Evolutionary conservation across 2,113 vertebrate species (phyloP), one percentile per base, ranked within the genome.

Genomic region (Arvicanthis niloticus): DNA sequence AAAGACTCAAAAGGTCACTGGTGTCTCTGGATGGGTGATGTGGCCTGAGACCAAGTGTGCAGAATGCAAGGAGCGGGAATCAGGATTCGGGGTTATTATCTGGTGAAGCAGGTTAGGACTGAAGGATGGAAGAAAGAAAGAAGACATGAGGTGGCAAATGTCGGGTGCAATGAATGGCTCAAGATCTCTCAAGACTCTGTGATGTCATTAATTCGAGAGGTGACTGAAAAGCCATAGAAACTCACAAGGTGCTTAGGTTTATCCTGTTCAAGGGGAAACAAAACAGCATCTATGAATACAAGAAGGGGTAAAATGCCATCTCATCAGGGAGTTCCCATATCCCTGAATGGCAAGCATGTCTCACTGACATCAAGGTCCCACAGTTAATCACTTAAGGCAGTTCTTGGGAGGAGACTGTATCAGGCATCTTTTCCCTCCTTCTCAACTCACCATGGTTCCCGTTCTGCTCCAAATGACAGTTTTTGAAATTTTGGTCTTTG

Each of bases 401-500:
- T 75, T 92, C 45, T 78, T 31, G 56, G 40, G 56, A 29, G 51
- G 24, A 58, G 13, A 22, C 24, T 29, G 3, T 65, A 72, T 62
- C 51, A 76, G n/a, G 31, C 76, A 40, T 67, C 70, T 72, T 80
- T 80, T 89, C 45, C 17, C 1, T 88, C 51, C 19, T 70, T n/a
- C 92, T 92, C 80, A 75, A 67, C 22, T 92, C 80, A 56, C n/a
- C 42, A 31, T n/a, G 60, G 84, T 95, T 65, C 67, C 40, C 48
- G 17, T 42, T 58, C 42, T 45, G 40, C n/a, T 92, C 73, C 76
- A 89, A 91, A 87, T 89, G 58, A 81, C 22, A 56, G 76, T 72
- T 92, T 96, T 89, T 91, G 81, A 58, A 85, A 89, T 21, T 53
- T 72, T 77, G n/a, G 76, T 48, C 89, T 98, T 95, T 94, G 91